Percentiles rank a stretch among this genome's conserved stretches.
Conservation (phyloP, 2,113 vertebrate species). For the Antechinus stuartii region DNA sequence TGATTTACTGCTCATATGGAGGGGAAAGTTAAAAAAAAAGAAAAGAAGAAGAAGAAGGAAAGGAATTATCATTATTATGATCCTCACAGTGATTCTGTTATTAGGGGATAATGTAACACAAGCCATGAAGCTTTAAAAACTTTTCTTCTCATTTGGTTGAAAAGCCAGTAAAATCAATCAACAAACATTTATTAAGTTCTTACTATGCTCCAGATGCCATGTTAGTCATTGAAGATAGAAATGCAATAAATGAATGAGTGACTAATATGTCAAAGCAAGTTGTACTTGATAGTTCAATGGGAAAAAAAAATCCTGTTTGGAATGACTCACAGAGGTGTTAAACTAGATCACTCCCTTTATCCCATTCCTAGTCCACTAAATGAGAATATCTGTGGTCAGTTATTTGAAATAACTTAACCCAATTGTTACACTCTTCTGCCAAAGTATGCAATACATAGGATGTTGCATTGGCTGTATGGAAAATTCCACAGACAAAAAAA, state of each 20-base stretch:
- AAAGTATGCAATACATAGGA: background rate
- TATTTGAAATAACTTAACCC: background rate
- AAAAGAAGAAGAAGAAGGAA: background rate
- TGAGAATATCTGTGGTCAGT: background rate
- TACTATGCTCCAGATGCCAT: background rate
- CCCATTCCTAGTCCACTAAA: background rate
- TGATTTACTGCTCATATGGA: background rate
- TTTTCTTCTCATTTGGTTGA: background rate
- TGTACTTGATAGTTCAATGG: background rate
- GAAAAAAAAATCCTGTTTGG: background rate
- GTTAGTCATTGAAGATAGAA: background rate
- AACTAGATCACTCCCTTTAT: background rate
- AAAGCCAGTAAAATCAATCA: background rate
- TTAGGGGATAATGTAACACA: background rate
- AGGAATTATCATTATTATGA: background rate
- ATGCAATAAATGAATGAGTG: background rate
- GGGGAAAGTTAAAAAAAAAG: too few species aligned
- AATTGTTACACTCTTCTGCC: background rate
- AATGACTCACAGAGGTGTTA: background rate
- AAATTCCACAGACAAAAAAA: background rate
- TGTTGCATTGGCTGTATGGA: background rate
- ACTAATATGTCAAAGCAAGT: background rate
- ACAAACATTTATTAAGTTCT: background rate
- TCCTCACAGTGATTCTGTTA: background rate
- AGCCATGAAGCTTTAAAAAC: background rate